These are phyloP conservation scores for Vultur gryphus DNA, from an alignment of 2,797 vertebrate genomes.

Conservation along the genomic window DNA sequence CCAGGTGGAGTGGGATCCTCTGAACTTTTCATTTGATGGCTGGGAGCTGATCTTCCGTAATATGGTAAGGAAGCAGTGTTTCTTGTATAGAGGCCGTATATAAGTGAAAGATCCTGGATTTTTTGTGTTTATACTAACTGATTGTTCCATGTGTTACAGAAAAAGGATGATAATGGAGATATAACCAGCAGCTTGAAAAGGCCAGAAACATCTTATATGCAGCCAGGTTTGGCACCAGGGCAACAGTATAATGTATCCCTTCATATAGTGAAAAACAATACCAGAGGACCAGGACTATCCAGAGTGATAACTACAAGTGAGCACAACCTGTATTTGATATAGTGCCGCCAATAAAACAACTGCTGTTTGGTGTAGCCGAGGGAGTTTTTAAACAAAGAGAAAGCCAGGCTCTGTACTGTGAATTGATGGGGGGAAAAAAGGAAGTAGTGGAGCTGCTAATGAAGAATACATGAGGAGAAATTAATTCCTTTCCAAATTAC, in stretches of 20 bases:
- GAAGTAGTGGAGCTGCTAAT: not conserved
- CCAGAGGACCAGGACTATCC: conserved; percentile 86
- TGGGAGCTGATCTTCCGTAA: conserved; percentile 97
- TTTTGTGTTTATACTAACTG: not conserved
- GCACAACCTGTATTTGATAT: not conserved
- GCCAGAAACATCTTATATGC: conserved; percentile 91
- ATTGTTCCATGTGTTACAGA: conserved; percentile 75
- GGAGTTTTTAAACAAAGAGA: not conserved
- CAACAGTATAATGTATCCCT: conserved; percentile 96
- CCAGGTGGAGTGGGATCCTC: conserved; percentile 95
- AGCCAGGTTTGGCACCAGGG: conserved; percentile 92
- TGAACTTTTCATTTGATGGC: conserved; percentile 91
- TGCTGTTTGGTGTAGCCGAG: not conserved
- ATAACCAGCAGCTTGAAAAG: conserved; percentile 88
- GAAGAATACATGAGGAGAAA: not conserved
- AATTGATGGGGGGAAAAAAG: rapidly evolving
- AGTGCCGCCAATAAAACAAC: not conserved
- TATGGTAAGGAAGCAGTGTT: conserved; percentile 76
- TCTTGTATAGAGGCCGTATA: rapidly evolving
- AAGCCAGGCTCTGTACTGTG: not conserved
- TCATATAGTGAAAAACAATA: conserved; percentile 93
- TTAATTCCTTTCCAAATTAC: not conserved
- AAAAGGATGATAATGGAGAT: conserved; percentile 93
- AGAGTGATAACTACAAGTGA: conserved; percentile 91
- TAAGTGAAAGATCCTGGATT: not conserved